Percentiles rank a stretch among this genome's conserved stretches.
Evolutionary conservation across 2,113 vertebrate species (phyloP).

Genomic region (Oreochromis niloticus): DNA sequence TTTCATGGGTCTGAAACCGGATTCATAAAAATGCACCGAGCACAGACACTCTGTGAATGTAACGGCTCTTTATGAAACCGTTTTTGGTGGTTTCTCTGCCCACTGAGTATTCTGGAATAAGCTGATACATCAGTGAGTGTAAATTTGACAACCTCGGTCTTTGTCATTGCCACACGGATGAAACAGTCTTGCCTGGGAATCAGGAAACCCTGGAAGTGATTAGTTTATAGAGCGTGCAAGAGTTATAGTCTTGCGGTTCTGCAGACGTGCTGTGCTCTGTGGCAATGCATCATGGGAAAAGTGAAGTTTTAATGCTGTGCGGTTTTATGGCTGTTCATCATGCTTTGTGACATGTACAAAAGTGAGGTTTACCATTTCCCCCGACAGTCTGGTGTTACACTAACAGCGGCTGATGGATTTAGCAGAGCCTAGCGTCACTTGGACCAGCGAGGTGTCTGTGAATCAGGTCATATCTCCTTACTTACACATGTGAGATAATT

Average conservation of each 20-base stretch:
- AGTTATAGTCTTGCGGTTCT: constrained; percentile 42
- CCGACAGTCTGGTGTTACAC: constrained; percentile 13
- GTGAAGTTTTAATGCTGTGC: constrained; percentile 23
- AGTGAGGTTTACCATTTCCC: constrained; percentile 38
- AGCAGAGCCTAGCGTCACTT: background rate
- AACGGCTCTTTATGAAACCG: constrained; percentile 5
- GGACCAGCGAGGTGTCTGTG: background rate
- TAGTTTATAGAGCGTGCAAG: constrained; percentile 43
- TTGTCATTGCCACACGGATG: constrained; percentile 26
- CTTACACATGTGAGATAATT: background rate
- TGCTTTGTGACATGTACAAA: constrained; percentile 41
- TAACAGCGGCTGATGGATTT: constrained; percentile 18
- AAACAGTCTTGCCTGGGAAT: constrained; percentile 14
- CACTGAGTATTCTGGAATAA: background rate
- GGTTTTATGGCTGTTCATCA: constrained; percentile 40
- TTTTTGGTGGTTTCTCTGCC: background rate
- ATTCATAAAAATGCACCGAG: constrained; percentile 4
- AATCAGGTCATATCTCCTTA: background rate
- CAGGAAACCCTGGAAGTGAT: constrained; percentile 37
- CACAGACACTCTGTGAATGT: background rate
- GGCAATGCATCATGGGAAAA: constrained; percentile 32
- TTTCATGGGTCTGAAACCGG: constrained; percentile 22
- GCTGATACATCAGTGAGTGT: constrained; percentile 9
- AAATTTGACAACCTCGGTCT: constrained; percentile 25
- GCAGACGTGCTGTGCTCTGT: constrained; percentile 9